Evolutionary conservation across 2,113 vertebrate genomes (phyloP).

Genomic region (Xyliphius kryptos): DNA sequence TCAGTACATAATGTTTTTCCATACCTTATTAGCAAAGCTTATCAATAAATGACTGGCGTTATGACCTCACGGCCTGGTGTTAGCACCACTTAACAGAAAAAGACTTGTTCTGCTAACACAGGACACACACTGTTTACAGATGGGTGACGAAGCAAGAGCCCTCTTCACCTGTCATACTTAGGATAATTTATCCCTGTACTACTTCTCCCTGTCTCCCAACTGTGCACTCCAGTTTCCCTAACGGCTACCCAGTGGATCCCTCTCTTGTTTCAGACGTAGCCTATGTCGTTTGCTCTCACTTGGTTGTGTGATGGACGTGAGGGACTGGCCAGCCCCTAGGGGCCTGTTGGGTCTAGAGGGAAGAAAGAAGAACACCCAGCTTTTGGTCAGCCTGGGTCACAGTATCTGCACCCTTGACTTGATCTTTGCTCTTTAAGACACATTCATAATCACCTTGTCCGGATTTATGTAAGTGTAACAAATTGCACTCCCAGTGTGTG

Average conservation of each 20-base stretch:
- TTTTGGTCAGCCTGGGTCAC: constrained; percentile 42
- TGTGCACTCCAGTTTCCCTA: no score
- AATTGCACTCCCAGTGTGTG: constrained; percentile 27
- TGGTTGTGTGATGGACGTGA: constrained; percentile 52
- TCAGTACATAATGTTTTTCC: not conserved
- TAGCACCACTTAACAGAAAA: not conserved
- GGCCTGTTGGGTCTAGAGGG: constrained; percentile 41
- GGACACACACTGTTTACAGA: not conserved
- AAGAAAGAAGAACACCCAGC: constrained; percentile 46
- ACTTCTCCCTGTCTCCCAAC: constrained; percentile 7
- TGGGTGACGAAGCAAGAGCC: constrained; percentile 4
- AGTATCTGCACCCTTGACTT: constrained; percentile 44
- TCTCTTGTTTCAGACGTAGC: constrained; percentile 36
- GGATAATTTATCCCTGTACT: constrained; percentile 29
- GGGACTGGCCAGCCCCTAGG: constrained; percentile 49
- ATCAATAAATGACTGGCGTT: not conserved
- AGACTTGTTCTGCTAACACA: not conserved
- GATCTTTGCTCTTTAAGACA: constrained; percentile 36
- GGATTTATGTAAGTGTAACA: constrained; percentile 43
- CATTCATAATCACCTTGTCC: constrained; percentile 44
- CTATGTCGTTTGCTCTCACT: constrained; percentile 35
- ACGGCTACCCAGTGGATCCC: constrained; percentile 5
- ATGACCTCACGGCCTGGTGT: constrained; percentile 6
- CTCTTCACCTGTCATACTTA: constrained; percentile 9
- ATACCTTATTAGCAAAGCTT: constrained; percentile 2